Evolutionary conservation across 2,888 invertebrate genomes (phyloP), one percentile per base, ranked within the genome.

Genomic region (Amblyteles armatorius): DNA sequence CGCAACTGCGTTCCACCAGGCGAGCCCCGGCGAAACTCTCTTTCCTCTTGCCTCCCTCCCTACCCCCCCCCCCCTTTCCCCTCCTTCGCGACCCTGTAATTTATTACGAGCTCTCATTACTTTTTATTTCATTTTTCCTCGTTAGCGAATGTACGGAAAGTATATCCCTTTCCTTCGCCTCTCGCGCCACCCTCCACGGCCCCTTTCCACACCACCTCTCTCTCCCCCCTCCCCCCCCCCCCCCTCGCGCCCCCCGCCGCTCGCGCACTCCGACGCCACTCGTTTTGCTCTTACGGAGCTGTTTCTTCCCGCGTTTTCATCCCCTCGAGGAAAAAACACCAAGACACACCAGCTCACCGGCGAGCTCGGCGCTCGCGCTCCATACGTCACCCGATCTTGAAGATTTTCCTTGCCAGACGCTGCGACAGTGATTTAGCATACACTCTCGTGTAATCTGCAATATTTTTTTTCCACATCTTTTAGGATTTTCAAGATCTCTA

Each of bases 41-140:
- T 16, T 40, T 40, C 40, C 40, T 40, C 40, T 40, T 40, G 9
- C 40, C 26, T 3, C 26, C 26, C 26, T 26, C 26, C 26, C 22
- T 22, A 7, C 5, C 33, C 33, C 5, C 33, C 4, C 33, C 44
- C 29, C 48, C 13, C 80, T 26, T 26, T 3, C 67, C 19, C 48
- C 74, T 11, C 72, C 60, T 26, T 76, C 36, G 57, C 69, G 73
- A 72, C 79, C 86, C 88, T 89, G 88, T 90, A 91, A 91, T 92
- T 91, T 91, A 91, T 91, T 91, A 90, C 90, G 85, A 90, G 88
- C 88, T 88, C 87, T 90, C 87, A 88, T 88, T 89, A 88, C 88
- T 90, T 91, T 86, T 91, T 90, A 88, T 88, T 87, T 88, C 88
- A 87, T 89, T 88, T 89, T 88, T 88, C 89, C 88, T 90, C 88